These are phyloP conservation scores for Sylvicapra grimmia DNA, from an alignment of 2,113 vertebrate genomes.

Conservation along the genomic window DNA sequence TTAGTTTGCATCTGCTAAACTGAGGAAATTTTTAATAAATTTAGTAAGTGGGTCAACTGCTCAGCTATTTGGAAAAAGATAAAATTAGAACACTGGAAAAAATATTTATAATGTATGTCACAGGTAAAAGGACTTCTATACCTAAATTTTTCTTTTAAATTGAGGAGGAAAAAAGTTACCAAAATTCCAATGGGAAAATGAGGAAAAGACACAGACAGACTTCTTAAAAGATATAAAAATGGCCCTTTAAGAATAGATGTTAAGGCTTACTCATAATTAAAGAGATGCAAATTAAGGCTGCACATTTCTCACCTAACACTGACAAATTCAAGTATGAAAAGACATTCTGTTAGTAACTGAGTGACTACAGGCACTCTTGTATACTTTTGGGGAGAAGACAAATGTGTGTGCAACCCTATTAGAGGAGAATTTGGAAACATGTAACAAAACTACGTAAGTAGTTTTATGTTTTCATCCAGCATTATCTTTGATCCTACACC, in stretches of 20 bases:
- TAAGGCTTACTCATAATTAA: not conserved
- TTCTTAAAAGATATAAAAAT: not conserved
- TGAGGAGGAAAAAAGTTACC: not conserved
- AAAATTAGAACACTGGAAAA: slow-evolving; percentile 8
- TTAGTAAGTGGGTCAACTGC: not conserved
- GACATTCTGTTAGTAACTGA: not conserved
- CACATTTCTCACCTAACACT: not conserved
- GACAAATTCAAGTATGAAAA: not conserved
- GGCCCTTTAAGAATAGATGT: not conserved
- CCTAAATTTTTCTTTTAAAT: not conserved
- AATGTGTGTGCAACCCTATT: not conserved
- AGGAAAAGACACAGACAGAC: not conserved
- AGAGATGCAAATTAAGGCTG: not conserved
- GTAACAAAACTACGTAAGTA: not conserved
- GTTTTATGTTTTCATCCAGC: not conserved
- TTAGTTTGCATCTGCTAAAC: not conserved
- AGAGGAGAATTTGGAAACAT: not conserved
- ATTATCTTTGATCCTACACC: not conserved
- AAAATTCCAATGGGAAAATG: not conserved
- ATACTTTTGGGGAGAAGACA: not conserved
- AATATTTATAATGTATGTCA: not conserved
- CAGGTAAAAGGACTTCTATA: not conserved
- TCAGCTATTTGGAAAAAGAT: not conserved
- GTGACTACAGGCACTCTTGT: not conserved
- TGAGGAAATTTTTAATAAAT: not conserved